A percentile compares a stretch with the other conserved stretches of the same genome.
These are phyloP conservation scores for Peromyscus melanophrys DNA, from an alignment of 2,797 vertebrate genomes.

Conservation along the genomic window DNA sequence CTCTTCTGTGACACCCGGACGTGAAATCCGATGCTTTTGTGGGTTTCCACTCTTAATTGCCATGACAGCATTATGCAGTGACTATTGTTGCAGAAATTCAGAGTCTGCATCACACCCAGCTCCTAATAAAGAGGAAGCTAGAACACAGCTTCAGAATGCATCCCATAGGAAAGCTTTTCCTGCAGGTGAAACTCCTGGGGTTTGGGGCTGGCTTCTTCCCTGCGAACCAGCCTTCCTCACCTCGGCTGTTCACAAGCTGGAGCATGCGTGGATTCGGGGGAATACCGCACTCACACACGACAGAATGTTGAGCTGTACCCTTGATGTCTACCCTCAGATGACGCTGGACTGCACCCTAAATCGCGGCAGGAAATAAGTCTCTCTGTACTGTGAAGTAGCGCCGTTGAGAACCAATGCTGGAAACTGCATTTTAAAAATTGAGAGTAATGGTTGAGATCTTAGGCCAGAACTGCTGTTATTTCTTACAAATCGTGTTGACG, in stretches of 20 bases:
- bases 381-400: too few species aligned
- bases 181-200: not conserved
- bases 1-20: too few species aligned
- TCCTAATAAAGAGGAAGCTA: not conserved
- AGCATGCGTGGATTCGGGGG: fast-evolving
- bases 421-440: not conserved
- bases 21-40: not conserved
- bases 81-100: not conserved
- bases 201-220: not conserved
- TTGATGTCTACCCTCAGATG: not conserved
- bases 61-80: not conserved
- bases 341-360: not conserved
- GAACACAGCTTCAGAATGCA: not conserved
- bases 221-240: not conserved
- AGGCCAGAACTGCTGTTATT: not conserved
- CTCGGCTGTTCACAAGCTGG: too few species aligned
- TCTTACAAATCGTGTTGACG: not conserved
- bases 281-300: not conserved
- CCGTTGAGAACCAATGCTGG: not conserved
- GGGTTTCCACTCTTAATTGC: not conserved
- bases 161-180: not conserved
- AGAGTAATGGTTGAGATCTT: not conserved
- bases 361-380: not conserved
- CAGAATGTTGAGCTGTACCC: not conserved
- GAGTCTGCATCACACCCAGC: not conserved